These are phyloP conservation scores for Psilopsiagon aurifrons DNA, from an alignment of 2,113 vertebrate species.

Conservation along the genomic window DNA sequence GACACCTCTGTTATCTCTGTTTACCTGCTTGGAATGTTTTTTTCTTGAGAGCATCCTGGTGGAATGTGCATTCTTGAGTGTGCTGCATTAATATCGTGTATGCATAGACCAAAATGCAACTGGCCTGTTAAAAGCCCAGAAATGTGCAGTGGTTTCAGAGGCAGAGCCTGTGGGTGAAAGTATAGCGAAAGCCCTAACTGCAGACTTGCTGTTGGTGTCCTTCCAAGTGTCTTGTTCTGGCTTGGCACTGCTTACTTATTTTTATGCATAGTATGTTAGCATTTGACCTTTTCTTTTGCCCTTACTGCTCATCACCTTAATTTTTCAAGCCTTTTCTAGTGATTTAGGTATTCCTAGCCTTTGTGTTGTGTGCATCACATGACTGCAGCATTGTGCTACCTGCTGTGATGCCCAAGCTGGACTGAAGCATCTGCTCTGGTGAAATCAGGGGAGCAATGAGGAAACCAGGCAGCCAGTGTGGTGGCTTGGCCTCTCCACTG, in stretches of 20 bases:
- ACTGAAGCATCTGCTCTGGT: neutral
- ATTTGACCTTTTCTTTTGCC: neutral
- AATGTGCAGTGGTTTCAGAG: neutral
- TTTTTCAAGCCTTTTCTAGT: neutral
- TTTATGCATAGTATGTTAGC: neutral
- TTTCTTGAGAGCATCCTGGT: neutral
- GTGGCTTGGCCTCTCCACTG: neutral
- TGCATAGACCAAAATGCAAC: neutral
- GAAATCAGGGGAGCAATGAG: neutral
- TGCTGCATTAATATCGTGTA: neutral
- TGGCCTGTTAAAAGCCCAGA: neutral
- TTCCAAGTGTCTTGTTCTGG: neutral
- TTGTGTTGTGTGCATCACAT: neutral
- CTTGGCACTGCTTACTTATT: neutral
- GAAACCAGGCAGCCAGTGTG: neutral
- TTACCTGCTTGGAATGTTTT: neutral
- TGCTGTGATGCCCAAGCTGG: neutral
- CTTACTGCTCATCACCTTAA: neutral
- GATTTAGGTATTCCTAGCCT: neutral
- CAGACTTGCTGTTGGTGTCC: neutral
- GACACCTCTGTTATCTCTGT: neutral
- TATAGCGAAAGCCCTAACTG: neutral
- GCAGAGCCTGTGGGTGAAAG: neutral
- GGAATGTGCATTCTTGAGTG: neutral
- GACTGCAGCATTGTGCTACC: fast-evolving